Percentiles rank a stretch among this genome's conserved stretches.
Evolutionary conservation across 2,113 vertebrate species (phyloP).

Genomic region (Mustela lutreola): DNA sequence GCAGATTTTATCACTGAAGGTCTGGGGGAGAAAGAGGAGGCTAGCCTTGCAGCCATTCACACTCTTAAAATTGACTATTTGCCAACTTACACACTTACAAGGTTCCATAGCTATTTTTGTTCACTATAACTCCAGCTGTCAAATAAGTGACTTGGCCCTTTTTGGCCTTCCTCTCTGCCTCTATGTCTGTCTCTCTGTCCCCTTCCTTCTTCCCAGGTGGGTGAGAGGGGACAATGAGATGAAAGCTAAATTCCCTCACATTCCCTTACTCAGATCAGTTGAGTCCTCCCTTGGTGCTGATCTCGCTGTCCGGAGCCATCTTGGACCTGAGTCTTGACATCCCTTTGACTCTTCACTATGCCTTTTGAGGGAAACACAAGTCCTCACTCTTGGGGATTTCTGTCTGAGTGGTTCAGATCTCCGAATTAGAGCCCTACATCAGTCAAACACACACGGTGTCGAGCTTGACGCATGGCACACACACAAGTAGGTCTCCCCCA

Average conservation of each 20-base stretch:
- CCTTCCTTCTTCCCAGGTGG: background rate
- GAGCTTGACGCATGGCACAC: background rate
- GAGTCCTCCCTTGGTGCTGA: background rate
- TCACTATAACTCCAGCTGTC: background rate
- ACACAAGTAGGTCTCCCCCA: background rate
- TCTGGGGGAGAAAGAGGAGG: background rate
- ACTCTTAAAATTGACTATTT: background rate
- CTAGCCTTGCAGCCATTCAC: background rate
- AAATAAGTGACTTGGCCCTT: background rate
- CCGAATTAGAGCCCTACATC: background rate
- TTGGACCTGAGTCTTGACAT: constrained; percentile 29
- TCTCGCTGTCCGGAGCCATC: background rate
- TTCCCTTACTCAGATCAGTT: background rate
- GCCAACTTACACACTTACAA: background rate
- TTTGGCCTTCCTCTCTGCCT: background rate
- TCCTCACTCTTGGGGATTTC: background rate
- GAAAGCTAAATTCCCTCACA: background rate
- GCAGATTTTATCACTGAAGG: background rate
- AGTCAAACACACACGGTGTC: background rate
- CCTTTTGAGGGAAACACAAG: background rate
- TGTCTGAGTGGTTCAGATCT: background rate
- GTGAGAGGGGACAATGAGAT: background rate
- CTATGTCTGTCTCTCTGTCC: background rate
- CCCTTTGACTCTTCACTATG: background rate
- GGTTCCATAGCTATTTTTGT: background rate